Evolutionary conservation across 2,888 invertebrate species (phyloP).

Genomic region (Odontothrips loti): DNA sequence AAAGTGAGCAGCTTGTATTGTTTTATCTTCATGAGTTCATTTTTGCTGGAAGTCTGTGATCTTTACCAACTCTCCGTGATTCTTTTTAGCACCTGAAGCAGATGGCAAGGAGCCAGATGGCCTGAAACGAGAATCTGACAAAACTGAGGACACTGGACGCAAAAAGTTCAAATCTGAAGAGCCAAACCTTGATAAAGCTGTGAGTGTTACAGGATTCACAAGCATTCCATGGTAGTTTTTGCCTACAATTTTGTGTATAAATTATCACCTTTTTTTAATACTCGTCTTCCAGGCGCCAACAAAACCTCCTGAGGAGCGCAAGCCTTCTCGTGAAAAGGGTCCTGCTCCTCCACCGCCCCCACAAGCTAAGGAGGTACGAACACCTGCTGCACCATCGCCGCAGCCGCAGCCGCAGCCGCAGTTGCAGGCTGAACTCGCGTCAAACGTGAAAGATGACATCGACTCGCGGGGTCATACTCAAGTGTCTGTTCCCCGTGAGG

Average conservation of each 20-base stretch:
- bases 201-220: conserved; percentile 34
- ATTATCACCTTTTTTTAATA: neutral
- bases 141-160: conserved; percentile 35
- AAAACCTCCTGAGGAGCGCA: conserved; percentile 45
- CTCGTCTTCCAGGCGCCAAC: neutral
- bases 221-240: too few relatives aligned
- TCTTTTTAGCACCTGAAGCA: conserved; percentile 48
- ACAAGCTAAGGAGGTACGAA: conserved; percentile 37
- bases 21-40: neutral
- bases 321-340: conserved; percentile 66
- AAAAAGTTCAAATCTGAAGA: conserved; percentile 39
- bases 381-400: conserved; percentile 34
- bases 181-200: conserved; percentile 36
- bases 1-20: conserved; percentile 54
- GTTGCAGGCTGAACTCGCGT: conserved; percentile 25
- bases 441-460: neutral
- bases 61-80: conserved; percentile 32
- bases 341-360: conserved; percentile 70
- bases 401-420: conserved; percentile 31
- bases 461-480: neutral
- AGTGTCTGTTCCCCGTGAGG: neutral
- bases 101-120: conserved; percentile 40
- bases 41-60: neutral
- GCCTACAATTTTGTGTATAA: neutral
- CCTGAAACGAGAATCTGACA: conserved; percentile 37